Percentiles rank a stretch among this genome's conserved stretches.
Evolutionary conservation across 2,888 invertebrate species (phyloP).

Genomic region (Parnassius smintheus): DNA sequence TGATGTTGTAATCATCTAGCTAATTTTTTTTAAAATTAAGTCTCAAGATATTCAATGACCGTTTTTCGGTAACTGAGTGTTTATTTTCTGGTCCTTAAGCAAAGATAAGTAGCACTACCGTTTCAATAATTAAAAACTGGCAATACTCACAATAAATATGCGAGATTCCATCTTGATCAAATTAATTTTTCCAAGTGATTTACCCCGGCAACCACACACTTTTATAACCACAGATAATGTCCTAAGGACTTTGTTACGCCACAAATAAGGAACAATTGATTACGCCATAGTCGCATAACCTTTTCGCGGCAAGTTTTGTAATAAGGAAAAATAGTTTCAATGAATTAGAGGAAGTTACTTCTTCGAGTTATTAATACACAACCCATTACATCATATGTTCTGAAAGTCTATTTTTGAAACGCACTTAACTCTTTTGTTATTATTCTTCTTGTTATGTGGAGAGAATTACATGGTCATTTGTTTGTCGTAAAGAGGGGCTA

Average conservation of each 20-base stretch:
- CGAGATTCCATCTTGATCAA: conserved; percentile 19
- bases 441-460: background rate
- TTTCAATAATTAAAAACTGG: no score
- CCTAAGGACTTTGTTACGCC: background rate
- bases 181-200: conserved; percentile 5
- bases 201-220: background rate
- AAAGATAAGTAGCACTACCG: no score
- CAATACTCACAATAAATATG: conserved; percentile 18
- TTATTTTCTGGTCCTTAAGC: no score
- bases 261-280: conserved; percentile 15
- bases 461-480: no score
- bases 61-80: no score
- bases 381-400: background rate
- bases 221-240: conserved; percentile 11
- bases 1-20: no score
- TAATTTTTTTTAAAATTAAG: no score
- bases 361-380: background rate
- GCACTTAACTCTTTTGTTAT: no score
- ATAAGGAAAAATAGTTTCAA: conserved; percentile 14
- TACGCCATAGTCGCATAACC: background rate
- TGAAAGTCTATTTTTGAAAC: no score
- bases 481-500: no score
- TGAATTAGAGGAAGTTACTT: background rate
- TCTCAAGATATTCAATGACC: no score
- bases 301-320: background rate